These are phyloP conservation scores for Molossus alvarezi DNA, from an alignment of 2,797 vertebrate genomes.

Conservation along the genomic window DNA sequence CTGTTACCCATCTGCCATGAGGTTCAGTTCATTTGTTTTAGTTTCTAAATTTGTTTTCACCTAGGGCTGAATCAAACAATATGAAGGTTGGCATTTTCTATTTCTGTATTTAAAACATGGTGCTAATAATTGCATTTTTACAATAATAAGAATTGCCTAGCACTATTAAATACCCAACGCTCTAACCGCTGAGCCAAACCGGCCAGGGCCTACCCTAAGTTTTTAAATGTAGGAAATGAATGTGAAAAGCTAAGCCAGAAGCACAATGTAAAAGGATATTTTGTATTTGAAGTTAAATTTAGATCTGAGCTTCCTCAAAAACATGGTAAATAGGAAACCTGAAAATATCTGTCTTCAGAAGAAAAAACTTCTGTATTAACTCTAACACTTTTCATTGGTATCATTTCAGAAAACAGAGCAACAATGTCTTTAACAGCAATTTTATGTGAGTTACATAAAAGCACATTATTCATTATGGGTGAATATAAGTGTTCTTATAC, in stretches of 20 bases:
- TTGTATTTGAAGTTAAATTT: conserved; percentile 28
- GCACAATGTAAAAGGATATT: conserved; percentile 19
- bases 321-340: neutral
- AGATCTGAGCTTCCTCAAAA: conserved; percentile 8
- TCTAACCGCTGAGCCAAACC: too few species aligned
- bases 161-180: neutral
- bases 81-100: neutral
- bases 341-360: conserved; percentile 4
- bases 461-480: neutral
- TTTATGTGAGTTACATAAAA: conserved; percentile 28
- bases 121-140: neutral
- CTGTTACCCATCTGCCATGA: neutral
- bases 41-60: neutral
- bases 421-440: neutral
- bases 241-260: conserved; percentile 27
- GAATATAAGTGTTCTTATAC: neutral
- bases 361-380: neutral
- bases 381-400: neutral
- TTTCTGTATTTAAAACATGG: neutral
- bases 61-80: neutral
- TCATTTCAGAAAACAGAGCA: neutral
- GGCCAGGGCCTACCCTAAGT: neutral
- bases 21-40: conserved; percentile 2
- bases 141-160: neutral
- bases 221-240: neutral